Conservation (phyloP, 2,113 vertebrate genomes). For the Hypocryptadius cinnamomeus region DNA sequence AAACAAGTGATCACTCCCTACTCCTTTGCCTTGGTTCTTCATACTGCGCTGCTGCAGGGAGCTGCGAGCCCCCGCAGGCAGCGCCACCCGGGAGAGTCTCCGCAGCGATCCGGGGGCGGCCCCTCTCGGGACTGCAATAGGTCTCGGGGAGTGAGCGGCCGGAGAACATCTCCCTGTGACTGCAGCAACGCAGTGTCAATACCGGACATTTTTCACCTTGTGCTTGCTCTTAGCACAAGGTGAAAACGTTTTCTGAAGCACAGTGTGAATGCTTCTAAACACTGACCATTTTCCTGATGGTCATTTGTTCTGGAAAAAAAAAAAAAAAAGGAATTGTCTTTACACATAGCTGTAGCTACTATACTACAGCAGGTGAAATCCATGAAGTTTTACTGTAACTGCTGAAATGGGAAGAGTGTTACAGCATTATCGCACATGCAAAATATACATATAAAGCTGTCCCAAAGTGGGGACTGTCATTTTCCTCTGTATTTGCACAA, state of each 20-base stretch:
- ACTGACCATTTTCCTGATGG: neutral
- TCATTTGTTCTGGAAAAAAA: neutral
- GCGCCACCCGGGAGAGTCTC: too few species aligned
- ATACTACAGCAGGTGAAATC: neutral
- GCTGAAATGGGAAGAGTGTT: neutral
- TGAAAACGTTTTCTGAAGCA: neutral
- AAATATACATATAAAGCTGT: neutral
- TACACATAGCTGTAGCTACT: neutral
- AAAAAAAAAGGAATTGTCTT: neutral
- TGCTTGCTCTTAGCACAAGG: neutral
- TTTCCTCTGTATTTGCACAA: neutral
- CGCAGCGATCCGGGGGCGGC: too few species aligned
- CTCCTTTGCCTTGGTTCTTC: too few species aligned
- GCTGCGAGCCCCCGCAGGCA: too few species aligned
- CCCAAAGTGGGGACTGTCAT: neutral
- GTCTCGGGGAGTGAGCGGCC: too few species aligned
- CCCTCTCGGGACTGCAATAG: too few species aligned
- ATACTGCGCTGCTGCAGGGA: too few species aligned
- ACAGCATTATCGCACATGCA: neutral
- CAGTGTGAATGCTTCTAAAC: neutral
- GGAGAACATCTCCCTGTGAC: too few species aligned
- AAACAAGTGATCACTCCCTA: too few species aligned
- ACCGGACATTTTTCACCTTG: neutral
- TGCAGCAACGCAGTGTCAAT: too few species aligned
- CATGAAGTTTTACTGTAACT: neutral